phyloP scores from a whole-genome alignment of 2,113 vertebrate species.

The Alaudala cheleensis region DNA sequence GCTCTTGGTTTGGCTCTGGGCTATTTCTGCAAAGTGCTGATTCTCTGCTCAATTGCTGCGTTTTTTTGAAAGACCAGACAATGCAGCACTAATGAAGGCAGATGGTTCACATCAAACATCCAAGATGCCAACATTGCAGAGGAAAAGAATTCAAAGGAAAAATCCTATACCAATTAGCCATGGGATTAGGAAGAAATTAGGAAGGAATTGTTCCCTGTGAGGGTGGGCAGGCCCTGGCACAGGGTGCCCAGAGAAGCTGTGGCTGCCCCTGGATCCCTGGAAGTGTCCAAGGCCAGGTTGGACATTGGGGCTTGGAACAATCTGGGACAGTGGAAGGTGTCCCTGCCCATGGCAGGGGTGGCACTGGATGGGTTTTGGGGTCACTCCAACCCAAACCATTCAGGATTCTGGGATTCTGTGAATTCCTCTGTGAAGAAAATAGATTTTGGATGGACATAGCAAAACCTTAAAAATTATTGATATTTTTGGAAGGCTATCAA shows the following conservation, averaged over 20 bases:
- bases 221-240: neutral
- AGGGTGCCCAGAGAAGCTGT: neutral
- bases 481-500: neutral
- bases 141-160: neutral
- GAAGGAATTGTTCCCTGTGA: neutral
- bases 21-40: neutral
- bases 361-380: neutral
- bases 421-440: neutral
- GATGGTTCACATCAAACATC: neutral
- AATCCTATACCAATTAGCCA: neutral
- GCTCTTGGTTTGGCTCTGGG: neutral
- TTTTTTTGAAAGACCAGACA: neutral
- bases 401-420: neutral
- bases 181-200: neutral
- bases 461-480: neutral
- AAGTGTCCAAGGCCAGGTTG: neutral
- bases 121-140: neutral
- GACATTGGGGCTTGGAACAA: accelerated
- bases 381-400: neutral
- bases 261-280: neutral
- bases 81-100: neutral
- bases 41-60: neutral
- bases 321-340: accelerated
- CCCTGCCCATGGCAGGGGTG: neutral
- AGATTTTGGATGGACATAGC: neutral